Evolutionary conservation across 2,113 vertebrate species (phyloP).

Genomic region (Saccopteryx bilineata): DNA sequence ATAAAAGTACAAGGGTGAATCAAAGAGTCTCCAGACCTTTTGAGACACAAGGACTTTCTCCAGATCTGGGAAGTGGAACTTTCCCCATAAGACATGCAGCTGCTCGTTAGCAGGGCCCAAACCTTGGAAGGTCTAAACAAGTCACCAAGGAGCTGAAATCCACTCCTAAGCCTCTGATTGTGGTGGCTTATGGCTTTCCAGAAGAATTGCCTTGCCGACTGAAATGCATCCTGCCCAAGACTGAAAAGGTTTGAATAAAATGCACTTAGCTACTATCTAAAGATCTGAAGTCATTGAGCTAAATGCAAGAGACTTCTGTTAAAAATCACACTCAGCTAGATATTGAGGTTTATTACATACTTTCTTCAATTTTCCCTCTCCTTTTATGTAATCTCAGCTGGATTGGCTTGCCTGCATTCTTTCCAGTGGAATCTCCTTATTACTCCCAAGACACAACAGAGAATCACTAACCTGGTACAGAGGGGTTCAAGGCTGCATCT

Average conservation of each 20-base stretch:
- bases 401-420: constrained; percentile 77
- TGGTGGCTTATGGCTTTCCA: constrained; percentile 71
- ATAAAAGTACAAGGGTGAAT: constrained; percentile 42
- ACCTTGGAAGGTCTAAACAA: constrained; percentile 63
- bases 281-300: constrained; percentile 77
- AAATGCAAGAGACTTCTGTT: constrained; percentile 79
- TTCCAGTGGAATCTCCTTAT: constrained; percentile 72
- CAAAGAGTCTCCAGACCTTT: constrained; percentile 52
- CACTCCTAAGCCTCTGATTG: constrained; percentile 67
- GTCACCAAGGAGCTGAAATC: constrained; percentile 73
- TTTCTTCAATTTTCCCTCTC: constrained; percentile 73
- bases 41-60: not conserved
- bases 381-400: constrained; percentile 80
- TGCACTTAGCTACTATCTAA: constrained; percentile 75
- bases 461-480: constrained; percentile 66
- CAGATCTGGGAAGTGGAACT: constrained; percentile 37
- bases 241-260: constrained; percentile 78
- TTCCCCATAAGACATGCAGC: not conserved
- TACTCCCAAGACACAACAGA: constrained; percentile 79
- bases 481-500: constrained; percentile 72
- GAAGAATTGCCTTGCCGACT: constrained; percentile 77
- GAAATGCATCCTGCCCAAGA: constrained; percentile 70
- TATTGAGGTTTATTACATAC: constrained; percentile 76
- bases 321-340: constrained; percentile 79
- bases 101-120: constrained; percentile 58